Evolutionary conservation across 2,888 invertebrate genomes (phyloP).

Genomic region (Drosophila flavopinicola): DNA sequence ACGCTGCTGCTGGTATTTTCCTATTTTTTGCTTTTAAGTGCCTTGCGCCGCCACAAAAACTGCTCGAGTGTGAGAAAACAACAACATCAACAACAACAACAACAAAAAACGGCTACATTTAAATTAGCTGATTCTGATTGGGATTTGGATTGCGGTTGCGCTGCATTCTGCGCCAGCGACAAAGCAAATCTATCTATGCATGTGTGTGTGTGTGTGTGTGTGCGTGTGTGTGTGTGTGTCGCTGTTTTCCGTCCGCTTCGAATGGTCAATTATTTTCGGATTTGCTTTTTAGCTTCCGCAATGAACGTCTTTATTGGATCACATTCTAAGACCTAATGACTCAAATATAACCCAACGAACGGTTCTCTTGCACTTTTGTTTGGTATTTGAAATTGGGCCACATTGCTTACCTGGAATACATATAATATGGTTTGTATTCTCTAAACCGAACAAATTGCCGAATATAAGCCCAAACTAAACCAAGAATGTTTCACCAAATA

Average conservation of each 20-base stretch:
- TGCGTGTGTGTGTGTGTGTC: constrained; percentile 24
- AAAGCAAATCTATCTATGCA: background rate
- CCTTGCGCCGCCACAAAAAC: constrained; percentile 29
- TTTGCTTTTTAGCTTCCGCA: constrained; percentile 18
- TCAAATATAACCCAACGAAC: no score
- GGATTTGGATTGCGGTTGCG: constrained; percentile 43
- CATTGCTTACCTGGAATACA: no score
- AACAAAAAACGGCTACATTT: constrained; percentile 59
- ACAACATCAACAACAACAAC: no score
- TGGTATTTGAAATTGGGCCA: no score
- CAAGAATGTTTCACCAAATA: no score
- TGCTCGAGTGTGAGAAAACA: constrained; percentile 58
- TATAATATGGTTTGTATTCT: no score
- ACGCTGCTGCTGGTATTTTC: constrained; percentile 5
- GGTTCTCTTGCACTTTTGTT: no score
- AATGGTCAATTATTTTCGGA: constrained; percentile 60
- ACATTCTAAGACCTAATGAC: background rate
- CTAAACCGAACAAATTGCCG: no score
- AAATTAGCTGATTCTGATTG: constrained; percentile 75
- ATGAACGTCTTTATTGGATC: background rate
- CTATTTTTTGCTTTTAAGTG: constrained; percentile 34
- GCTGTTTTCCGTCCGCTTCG: constrained; percentile 58
- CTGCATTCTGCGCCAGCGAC: constrained; percentile 61
- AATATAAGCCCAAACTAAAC: no score
- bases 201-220: constrained; percentile 4